A percentile compares a stretch with the other conserved stretches of the same genome.
Conservation (phyloP, 1,140 invertebrate species). For the Archegozetes longisetosus region DNA sequence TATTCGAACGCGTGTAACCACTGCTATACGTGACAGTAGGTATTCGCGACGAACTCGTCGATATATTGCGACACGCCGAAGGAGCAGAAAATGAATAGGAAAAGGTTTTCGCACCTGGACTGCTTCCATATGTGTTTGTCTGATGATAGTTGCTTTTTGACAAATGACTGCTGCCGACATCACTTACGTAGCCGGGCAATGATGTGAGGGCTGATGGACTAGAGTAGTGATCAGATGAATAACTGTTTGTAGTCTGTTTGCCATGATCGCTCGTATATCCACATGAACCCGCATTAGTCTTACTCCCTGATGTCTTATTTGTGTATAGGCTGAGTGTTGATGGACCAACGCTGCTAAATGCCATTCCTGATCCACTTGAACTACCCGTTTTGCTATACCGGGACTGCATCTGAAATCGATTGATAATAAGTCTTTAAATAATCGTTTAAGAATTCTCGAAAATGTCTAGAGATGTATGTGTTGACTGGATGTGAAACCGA, state of each 20-base stretch:
- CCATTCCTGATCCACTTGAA: background rate
- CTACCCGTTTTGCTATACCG: background rate
- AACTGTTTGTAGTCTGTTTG: too few species aligned
- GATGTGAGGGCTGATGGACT: background rate
- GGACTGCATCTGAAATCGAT: background rate
- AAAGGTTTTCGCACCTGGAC: background rate
- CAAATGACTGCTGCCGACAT: background rate
- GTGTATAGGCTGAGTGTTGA: background rate
- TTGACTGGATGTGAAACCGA: too few species aligned
- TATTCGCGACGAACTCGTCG: background rate
- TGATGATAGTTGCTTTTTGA: background rate
- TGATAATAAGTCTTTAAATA: too few species aligned
- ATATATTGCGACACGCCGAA: background rate
- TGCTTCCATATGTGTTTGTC: background rate
- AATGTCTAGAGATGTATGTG: too few species aligned
- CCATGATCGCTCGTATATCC: too few species aligned
- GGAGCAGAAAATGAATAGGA: background rate
- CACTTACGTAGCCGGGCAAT: background rate
- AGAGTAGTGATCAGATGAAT: background rate
- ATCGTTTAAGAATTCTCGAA: too few species aligned
- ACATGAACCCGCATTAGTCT: background rate
- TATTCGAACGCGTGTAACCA: background rate
- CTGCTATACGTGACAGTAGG: background rate
- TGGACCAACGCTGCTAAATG: background rate
- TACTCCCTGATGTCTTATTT: background rate